These are phyloP conservation scores for Scaptomyza pallida DNA, from an alignment of 1,140 invertebrate species.

Conservation along the genomic window DNA sequence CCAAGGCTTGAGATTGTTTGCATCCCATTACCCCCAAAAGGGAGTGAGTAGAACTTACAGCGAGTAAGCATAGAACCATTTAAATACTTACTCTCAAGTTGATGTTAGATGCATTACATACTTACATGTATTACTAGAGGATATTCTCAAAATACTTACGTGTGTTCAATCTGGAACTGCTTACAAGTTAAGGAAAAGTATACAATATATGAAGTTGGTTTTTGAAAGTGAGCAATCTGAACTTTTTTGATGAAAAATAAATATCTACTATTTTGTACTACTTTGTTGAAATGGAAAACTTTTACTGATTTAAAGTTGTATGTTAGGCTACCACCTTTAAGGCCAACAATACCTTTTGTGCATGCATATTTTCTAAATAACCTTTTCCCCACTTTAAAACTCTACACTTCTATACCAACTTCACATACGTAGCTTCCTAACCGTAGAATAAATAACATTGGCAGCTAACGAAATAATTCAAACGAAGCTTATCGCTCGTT, in stretches of 20 bases:
- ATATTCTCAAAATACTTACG: too few species aligned
- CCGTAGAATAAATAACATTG: constrained; percentile 40
- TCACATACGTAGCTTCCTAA: background rate
- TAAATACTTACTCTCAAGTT: constrained; percentile 3
- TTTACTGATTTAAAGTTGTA: too few species aligned
- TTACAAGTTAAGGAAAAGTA: too few species aligned
- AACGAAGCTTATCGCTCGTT: constrained; percentile 59
- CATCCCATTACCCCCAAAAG: constrained; percentile 20
- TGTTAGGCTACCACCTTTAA: background rate
- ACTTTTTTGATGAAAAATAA: too few species aligned
- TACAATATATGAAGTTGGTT: too few species aligned
- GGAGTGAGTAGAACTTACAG: background rate
- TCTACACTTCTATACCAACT: background rate
- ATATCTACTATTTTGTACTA: too few species aligned
- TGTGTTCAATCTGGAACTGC: too few species aligned
- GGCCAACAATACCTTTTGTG: background rate
- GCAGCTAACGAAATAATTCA: constrained; percentile 68
- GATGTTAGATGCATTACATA: background rate
- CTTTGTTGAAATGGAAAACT: too few species aligned
- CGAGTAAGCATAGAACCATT: constrained; percentile 11
- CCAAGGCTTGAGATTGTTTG: constrained; percentile 40
- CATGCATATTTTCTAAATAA: background rate
- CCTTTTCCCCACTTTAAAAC: background rate
- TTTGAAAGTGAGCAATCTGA: too few species aligned
- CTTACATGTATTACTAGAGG: too few species aligned